Conservation (phyloP, 2,113 vertebrate genomes). For the Melierax canorus region DNA sequence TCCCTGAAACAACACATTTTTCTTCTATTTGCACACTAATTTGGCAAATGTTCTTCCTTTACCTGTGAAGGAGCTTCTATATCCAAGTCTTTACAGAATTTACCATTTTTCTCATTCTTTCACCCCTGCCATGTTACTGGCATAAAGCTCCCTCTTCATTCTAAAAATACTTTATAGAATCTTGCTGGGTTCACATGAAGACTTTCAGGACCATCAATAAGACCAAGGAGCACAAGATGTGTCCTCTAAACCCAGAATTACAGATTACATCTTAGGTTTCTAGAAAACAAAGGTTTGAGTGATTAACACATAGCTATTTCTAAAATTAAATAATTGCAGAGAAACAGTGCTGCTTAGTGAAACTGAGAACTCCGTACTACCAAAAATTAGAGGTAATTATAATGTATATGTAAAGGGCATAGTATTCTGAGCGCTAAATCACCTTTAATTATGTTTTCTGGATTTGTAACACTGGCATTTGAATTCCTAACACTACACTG, state of each 20-base stretch:
- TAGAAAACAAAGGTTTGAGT: background rate
- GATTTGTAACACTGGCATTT: slow-evolving; percentile 27
- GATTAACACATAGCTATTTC: background rate
- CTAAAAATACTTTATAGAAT: background rate
- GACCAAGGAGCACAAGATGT: background rate
- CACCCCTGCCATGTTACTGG: background rate
- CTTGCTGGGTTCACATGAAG: background rate
- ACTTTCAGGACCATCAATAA: background rate
- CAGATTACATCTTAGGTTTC: background rate
- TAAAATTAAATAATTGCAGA: slow-evolving; percentile 43
- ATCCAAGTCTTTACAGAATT: background rate
- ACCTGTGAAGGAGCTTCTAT: background rate
- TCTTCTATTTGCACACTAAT: background rate
- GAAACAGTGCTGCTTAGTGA: background rate
- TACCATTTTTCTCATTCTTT: background rate
- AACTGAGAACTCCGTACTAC: background rate
- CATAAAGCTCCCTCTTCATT: background rate
- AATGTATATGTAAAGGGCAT: background rate
- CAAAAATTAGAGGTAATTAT: slow-evolving; percentile 44
- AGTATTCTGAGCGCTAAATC: slow-evolving; percentile 14
- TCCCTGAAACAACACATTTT: background rate
- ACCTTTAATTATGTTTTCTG: slow-evolving; percentile 54
- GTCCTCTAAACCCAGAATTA: background rate
- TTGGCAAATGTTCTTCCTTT: background rate
- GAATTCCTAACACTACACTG: slow-evolving; percentile 3